These are phyloP conservation scores for Drosophila basisetae DNA, from an alignment of 2,888 invertebrate genomes.

Conservation along the genomic window DNA sequence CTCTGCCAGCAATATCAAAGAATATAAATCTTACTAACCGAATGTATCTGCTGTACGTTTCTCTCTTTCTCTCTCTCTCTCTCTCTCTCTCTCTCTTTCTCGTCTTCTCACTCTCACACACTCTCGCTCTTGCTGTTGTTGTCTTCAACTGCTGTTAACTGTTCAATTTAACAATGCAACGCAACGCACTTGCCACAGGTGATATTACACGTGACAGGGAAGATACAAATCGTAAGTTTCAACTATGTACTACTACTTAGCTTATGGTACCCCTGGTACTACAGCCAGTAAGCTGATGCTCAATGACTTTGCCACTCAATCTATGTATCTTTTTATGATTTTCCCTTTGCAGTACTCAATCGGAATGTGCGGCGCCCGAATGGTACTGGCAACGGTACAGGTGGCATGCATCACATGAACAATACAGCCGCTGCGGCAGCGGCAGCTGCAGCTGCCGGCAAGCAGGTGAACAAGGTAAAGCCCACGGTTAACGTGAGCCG, in stretches of 20 bases:
- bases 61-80: conserved; percentile 14
- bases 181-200: conserved; percentile 86
- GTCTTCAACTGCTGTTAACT: conserved; percentile 18
- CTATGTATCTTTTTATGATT: neutral
- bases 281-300: neutral
- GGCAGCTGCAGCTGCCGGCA: conserved; percentile 85
- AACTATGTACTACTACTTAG: neutral
- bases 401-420: conserved; percentile 86
- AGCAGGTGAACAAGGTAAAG: conserved; percentile 95
- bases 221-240: conserved; percentile 91
- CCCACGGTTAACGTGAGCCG: conserved; percentile 94
- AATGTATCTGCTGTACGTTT: conserved; percentile 41
- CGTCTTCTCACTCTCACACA: neutral
- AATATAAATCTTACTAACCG: conserved; percentile 53
- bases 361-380: conserved; percentile 89
- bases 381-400: conserved; percentile 82
- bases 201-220: conserved; percentile 91
- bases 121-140: conserved; percentile 25
- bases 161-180: conserved; percentile 21
- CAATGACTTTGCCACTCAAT: conserved; percentile 22
- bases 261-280: neutral
- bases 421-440: conserved; percentile 86
- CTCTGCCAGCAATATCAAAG: conserved; percentile 30
- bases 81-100: conserved; percentile 23
- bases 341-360: conserved; percentile 89